A percentile compares a stretch with the other conserved stretches of the same genome.
These are phyloP conservation scores for Lymantria dispar DNA, from an alignment of 2,888 invertebrate species.

Conservation along the genomic window DNA sequence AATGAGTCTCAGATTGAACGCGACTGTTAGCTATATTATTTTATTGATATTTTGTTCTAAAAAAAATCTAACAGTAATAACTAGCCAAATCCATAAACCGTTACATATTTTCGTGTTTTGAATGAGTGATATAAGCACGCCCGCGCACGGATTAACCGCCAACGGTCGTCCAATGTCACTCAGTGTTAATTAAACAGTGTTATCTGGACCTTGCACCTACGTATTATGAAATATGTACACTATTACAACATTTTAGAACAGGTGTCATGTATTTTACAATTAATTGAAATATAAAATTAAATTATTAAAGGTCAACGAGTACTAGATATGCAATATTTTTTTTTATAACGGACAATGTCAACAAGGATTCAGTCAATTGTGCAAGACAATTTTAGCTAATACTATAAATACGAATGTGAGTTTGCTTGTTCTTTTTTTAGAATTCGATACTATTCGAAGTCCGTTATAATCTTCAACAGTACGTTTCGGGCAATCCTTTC, in stretches of 20 bases:
- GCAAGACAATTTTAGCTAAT: too few relatives aligned
- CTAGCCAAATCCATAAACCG: conserved; percentile 38
- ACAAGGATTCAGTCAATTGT: too few relatives aligned
- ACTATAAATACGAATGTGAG: too few relatives aligned
- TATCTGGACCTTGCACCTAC: conserved; percentile 35
- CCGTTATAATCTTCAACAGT: too few relatives aligned
- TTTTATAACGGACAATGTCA: neutral
- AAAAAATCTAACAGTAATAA: conserved; percentile 38
- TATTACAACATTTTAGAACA: conserved; percentile 20
- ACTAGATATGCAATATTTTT: neutral
- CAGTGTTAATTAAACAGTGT: conserved; percentile 31
- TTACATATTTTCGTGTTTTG: conserved; percentile 34
- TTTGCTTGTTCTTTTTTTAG: too few relatives aligned
- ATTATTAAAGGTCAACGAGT: conserved; percentile 12
- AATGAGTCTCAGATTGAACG: conserved; percentile 25
- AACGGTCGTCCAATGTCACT: conserved; percentile 35
- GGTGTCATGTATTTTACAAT: conserved; percentile 19
- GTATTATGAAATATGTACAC: conserved; percentile 28
- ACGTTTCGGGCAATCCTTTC: too few relatives aligned
- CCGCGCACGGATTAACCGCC: conserved; percentile 31
- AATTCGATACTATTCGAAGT: too few relatives aligned
- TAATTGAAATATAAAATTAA: conserved; percentile 7
- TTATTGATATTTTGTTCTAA: conserved; percentile 31
- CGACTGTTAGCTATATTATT: conserved; percentile 34
- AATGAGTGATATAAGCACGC: conserved; percentile 40